A percentile compares a stretch with the other conserved stretches of the same genome.
These are phyloP conservation scores for Sceloporus undulatus DNA, from an alignment of 2,113 vertebrate genomes.

Conservation along the genomic window DNA sequence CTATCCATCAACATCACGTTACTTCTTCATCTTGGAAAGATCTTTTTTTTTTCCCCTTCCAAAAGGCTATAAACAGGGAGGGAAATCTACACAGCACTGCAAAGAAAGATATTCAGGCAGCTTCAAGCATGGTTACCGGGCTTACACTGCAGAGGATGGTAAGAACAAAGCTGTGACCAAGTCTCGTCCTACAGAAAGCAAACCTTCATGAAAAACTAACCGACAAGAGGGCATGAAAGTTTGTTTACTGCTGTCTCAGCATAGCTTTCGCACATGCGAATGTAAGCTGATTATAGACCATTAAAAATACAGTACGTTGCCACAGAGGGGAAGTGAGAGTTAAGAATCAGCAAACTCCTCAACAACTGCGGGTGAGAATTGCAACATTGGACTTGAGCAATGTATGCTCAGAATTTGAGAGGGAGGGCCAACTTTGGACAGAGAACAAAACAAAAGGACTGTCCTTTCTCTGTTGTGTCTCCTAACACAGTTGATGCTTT, in stretches of 20 bases:
- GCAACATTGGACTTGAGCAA: conserved; percentile 77
- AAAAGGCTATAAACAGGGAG: too few relatives aligned
- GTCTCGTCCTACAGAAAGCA: neutral
- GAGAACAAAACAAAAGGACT: neutral
- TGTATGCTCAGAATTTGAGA: neutral
- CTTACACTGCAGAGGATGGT: too few relatives aligned
- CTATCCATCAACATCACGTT: neutral
- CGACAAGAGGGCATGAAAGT: neutral
- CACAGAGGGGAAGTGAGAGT: conserved; percentile 35
- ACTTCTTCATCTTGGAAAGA: neutral
- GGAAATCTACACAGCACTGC: neutral
- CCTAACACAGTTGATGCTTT: neutral
- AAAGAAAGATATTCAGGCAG: neutral
- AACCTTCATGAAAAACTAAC: neutral
- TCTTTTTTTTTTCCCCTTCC: neutral
- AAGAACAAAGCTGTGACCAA: neutral
- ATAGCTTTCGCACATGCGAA: too few relatives aligned
- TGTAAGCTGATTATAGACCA: neutral
- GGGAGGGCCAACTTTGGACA: neutral
- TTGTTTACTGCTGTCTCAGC: neutral
- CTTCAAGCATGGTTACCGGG: neutral
- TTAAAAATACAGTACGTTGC: neutral
- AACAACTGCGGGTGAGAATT: conserved; percentile 68
- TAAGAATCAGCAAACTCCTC: conserved; percentile 65
- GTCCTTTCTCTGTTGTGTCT: neutral